Evolutionary conservation across 2,888 invertebrate species (phyloP), one percentile per base, ranked within the genome.

Genomic region (Cetonia aurata): DNA sequence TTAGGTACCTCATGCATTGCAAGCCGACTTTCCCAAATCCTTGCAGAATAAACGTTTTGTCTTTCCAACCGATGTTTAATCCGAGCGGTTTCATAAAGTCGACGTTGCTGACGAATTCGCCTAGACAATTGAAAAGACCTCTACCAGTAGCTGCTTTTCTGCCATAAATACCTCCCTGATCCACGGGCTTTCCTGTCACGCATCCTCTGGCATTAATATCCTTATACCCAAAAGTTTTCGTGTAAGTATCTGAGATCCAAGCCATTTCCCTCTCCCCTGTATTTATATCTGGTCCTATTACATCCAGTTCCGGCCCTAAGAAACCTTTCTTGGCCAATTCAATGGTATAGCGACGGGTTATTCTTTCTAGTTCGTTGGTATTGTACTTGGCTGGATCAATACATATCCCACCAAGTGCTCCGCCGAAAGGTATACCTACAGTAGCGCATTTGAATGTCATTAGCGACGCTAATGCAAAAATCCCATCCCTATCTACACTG

Each of bases 131-230:
- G 85, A 89, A 94, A 62, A 92, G 89, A 73, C 93, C 93, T 77
- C 90, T 88, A 69, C 96, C 96, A 13, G 95, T 96, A 8, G 95
- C 95, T 71, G 93, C 92, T 37, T 91, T 90, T 74, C 95, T 89
- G 33, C 95, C 96, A 82, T 94, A 92, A 80, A 96, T 94, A 74
- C 95, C 95, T 73, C 95, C 95, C 80, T 93, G 89, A 80, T 94
- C 92, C 79, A 96, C 93, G 37, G 95, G 95, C 84, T 96, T 96
- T 69, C 96, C 95, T 25, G 96, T 96, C 67, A 95, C 93, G 81
- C 93, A 93, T 13, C 93, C 95, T 76, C 90, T 88, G n/a, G 93
- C 91, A 84, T 95, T 93, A 75, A 95, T 86, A 81, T 95, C 93
- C 74, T 87, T 84, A 80, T 91, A 89, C 0, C 93, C 76, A 17